phyloP scores from a whole-genome alignment of 2,113 vertebrate genomes.

The Actenoides hombroni region DNA sequence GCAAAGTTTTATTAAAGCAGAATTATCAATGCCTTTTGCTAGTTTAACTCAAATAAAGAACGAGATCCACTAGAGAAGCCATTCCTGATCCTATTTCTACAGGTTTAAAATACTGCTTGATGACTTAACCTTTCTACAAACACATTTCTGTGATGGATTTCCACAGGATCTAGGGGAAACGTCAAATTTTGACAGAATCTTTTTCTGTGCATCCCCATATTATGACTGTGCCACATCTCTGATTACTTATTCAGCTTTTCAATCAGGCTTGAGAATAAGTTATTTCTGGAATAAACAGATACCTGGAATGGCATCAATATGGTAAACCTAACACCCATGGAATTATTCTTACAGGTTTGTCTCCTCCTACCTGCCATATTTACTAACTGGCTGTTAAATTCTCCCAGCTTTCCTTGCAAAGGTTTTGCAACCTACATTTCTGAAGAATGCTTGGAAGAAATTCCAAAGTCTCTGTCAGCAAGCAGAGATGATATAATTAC shows the following conservation, averaged over 20 bases:
- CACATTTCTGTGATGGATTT: background rate
- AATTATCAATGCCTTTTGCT: background rate
- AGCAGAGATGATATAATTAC: background rate
- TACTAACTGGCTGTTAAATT: background rate
- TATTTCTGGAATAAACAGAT: background rate
- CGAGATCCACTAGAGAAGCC: background rate
- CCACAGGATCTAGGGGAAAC: background rate
- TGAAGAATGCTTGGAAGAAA: background rate
- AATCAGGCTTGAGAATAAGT: background rate
- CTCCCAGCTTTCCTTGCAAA: background rate
- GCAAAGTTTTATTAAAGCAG: background rate
- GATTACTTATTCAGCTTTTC: background rate
- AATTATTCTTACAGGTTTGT: background rate
- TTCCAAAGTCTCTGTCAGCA: background rate
- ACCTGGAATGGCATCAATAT: background rate
- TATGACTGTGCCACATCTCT: accelerated
- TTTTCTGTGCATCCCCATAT: accelerated
- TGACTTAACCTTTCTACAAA: background rate
- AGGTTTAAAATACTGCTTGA: background rate
- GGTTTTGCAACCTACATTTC: background rate
- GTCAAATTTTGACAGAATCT: background rate
- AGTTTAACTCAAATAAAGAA: background rate
- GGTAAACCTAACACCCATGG: background rate
- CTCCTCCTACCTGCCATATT: background rate
- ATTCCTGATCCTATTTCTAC: background rate